Base-by-base conservation (phyloP, 2,113 vertebrate species). In the Alouatta palliata region DNA sequence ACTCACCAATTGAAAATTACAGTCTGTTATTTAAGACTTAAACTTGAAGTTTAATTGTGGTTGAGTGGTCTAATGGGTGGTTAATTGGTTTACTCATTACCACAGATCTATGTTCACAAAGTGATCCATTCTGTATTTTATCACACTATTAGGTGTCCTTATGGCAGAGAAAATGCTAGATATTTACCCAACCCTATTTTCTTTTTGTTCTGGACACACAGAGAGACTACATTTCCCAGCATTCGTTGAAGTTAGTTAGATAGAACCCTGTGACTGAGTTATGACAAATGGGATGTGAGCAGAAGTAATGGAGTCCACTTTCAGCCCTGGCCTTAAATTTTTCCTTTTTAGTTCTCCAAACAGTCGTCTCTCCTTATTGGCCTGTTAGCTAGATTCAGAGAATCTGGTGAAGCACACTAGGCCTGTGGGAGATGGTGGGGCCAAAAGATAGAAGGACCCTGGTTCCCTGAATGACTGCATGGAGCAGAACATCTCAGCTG, bases 221-320 rank as follows among this genome's bases (percentile, higher is more conserved):
- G 40, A 37, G 47, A 89, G 66, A 96, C 93, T 96, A 93, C 83
- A 96, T 94, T 96, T 97, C 79, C 85, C 87, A 94, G 54, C 19
- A 94, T 87, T 76, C n/a, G n/a, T 88, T 94, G n/a, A 56, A 80
- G 52, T 91, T 84, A 86, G 16, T n/a, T 40, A 35, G 77, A 92
- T 64, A 64, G 61, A 64, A 30, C 7, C 56, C 47, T 93, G 7
- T 83, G 84, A 86, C 66, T 93, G 40, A 88, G 21, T 93, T 82
- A 61, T 43, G 83, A 94, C 11, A 32, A 91, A 75, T 40, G 75
- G 23, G 10, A 89, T 93, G 20, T 91, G 90, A 86, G 40, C 47
- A 71, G 87, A 91, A 96, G 87, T 81, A 93, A 88, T 58, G 10
- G 32, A 87, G n/a, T 91, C 14, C 5, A 70, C 58, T 86, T 87